These are phyloP conservation scores for Leptobrachium ailaonicum DNA, from an alignment of 2,113 vertebrate genomes.

Conservation along the genomic window DNA sequence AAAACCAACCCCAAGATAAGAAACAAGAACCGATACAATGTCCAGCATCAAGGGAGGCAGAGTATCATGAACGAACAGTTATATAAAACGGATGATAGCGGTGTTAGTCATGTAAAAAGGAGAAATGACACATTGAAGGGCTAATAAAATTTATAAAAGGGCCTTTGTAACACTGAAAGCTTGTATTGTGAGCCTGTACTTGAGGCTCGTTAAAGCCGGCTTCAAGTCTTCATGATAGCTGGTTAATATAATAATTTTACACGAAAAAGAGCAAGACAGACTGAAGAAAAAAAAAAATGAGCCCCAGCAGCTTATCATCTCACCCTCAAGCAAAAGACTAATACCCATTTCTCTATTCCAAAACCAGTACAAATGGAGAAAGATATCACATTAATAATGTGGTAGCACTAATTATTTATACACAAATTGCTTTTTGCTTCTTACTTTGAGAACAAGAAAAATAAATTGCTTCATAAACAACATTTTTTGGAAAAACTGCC, in stretches of 20 bases:
- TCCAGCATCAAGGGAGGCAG: too few species aligned
- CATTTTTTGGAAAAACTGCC: too few species aligned
- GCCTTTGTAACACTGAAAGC: background rate
- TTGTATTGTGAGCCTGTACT: background rate
- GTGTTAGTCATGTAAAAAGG: too few species aligned
- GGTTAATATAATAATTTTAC: background rate
- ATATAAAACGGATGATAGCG: too few species aligned
- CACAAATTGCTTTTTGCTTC: too few species aligned
- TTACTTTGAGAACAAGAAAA: too few species aligned
- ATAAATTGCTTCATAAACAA: too few species aligned
- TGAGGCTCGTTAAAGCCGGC: background rate
- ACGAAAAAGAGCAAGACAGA: background rate
- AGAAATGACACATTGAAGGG: background rate
- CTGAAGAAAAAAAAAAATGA: background rate
- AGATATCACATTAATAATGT: background rate
- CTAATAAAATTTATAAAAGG: background rate
- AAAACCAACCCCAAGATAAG: too few species aligned
- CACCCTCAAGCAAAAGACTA: background rate
- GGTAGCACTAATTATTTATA: too few species aligned
- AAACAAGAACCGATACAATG: too few species aligned
- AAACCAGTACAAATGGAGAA: background rate
- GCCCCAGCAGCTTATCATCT: background rate
- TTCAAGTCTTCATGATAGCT: background rate
- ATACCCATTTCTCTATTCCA: background rate
- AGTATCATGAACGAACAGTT: too few species aligned